Conservation (phyloP, 2,113 vertebrate genomes). For the Holacanthus passer region DNA sequence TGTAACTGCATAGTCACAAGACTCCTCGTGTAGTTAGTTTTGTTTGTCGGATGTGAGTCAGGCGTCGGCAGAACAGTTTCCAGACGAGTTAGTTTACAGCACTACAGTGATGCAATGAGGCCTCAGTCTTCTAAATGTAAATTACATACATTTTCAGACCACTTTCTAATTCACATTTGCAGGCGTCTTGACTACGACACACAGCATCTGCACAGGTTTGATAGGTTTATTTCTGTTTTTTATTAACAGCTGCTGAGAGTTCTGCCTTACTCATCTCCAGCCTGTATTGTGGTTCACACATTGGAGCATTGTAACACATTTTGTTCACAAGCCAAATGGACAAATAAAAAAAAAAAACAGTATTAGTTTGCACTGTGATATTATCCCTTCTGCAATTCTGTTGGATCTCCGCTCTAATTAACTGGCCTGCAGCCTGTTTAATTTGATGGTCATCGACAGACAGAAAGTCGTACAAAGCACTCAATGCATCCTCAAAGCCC, state of each 20-base stretch:
- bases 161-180: background rate
- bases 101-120: conserved; percentile 31
- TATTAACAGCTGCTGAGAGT: background rate
- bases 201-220: background rate
- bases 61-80: conserved; percentile 18
- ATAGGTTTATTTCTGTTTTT: background rate
- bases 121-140: background rate
- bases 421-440: background rate
- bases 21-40: conserved; percentile 4
- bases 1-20: conserved; percentile 16
- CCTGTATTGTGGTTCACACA: background rate
- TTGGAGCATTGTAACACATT: background rate
- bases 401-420: background rate
- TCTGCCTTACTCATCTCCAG: background rate
- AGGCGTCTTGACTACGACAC: background rate
- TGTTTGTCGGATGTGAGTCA: conserved; percentile 31
- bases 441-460: background rate
- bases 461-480: background rate
- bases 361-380: background rate
- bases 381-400: background rate
- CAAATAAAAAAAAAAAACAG: background rate
- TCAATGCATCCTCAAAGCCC: background rate
- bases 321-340: conserved; percentile 12
- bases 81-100: conserved; percentile 15
- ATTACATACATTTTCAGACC: background rate